Base-by-base conservation (phyloP, 2,888 invertebrate genomes). In the Protophormia terraenovae region DNA sequence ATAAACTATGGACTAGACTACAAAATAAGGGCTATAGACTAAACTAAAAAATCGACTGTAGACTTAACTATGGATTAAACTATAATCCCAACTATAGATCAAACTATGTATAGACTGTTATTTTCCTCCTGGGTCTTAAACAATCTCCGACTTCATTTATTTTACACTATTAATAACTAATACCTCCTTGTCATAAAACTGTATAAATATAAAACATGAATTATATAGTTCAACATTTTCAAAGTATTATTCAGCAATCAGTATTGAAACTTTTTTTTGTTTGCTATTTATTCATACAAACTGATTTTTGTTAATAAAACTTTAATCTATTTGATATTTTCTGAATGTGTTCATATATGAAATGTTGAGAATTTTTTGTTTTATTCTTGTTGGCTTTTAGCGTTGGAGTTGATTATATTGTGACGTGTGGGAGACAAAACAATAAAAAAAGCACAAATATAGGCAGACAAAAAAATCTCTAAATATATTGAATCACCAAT, bases 401-500 rank as follows among this genome's bases (percentile, higher is more conserved):
- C 85, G 85, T 85, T 79, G 85, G 85, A 85, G 85, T 85, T 79
- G 85, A 85, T 79, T 82, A 82, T 75, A 82, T 75, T 78, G 82
- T 82, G 82, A 85, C 78, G 81, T 82, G 85, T 85, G 82, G 78
- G 85, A 75, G 85, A 78, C 50, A 67, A 47, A 76, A 66, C 19
- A 38, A 64, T 24, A 53, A 45, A 55, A 72, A 60, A 55, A 53
- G n/a, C 32, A 45, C 14, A 47, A 69, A 38, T 35, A 53, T 55
- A 22, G 12, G 72, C 2, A 58, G 50, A 5, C 12, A 53, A 27
- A 55, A 66, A 73, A 62, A 66, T 41, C 10, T 16, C 24, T 14
- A 19, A 29, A 81, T 67, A 75, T 47, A 82, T 85, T 85, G 85
- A 85, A 82, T 85, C 85, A 85, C 85, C 82, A 69, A 53, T 47